phyloP scores from a whole-genome alignment of 2,797 vertebrate genomes.

The Coccyzus lansbergi region DNA sequence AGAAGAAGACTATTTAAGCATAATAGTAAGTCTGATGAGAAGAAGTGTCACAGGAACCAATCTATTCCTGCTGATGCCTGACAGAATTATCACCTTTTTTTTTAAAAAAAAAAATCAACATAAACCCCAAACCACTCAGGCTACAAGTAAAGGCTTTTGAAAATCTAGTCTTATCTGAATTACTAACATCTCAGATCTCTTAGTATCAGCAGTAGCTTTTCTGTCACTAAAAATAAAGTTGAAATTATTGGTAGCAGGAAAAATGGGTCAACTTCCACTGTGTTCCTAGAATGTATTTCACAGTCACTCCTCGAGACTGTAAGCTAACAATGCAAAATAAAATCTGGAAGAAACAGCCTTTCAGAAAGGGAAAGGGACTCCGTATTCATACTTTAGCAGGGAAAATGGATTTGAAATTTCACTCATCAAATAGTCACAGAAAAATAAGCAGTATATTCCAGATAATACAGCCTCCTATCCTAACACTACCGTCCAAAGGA shows the following conservation, averaged over 20 bases:
- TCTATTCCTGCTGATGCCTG: background rate
- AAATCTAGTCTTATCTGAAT: background rate
- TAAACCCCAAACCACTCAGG: background rate
- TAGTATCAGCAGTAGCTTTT: background rate
- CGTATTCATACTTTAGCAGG: background rate
- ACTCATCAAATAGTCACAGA: background rate
- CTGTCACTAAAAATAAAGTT: background rate
- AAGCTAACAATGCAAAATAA: background rate
- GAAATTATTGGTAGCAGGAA: background rate
- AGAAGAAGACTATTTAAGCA: background rate
- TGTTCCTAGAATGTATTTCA: background rate
- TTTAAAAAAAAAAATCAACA: no score
- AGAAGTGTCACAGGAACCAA: background rate
- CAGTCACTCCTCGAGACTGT: background rate
- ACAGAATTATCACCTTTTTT: background rate
- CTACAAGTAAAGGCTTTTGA: background rate
- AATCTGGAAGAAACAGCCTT: background rate
- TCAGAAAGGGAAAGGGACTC: background rate
- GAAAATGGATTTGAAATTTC: background rate
- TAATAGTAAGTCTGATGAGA: background rate
- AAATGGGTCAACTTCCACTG: background rate
- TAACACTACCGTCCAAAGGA: background rate
- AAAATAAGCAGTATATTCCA: background rate
- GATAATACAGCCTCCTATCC: fast-evolving
- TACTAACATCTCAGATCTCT: background rate